Evolutionary conservation across 2,888 invertebrate species (phyloP).

Genomic region (Drosophila infuscata): DNA sequence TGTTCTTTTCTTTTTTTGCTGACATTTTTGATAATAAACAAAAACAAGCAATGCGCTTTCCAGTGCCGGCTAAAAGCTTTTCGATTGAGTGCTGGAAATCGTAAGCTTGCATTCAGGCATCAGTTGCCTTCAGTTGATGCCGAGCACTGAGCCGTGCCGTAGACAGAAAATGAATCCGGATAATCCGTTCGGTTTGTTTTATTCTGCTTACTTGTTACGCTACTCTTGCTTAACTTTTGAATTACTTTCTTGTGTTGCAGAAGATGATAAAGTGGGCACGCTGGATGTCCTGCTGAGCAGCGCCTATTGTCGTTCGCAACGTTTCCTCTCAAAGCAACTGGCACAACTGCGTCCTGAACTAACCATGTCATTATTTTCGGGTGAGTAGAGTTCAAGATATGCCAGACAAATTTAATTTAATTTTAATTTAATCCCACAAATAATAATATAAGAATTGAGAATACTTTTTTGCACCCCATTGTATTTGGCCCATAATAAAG

Average conservation of each 20-base stretch:
- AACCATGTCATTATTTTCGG: slow-evolving; percentile 99
- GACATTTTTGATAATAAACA: slow-evolving; percentile 41
- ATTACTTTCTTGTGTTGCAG: slow-evolving; percentile 63
- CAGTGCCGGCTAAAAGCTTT: slow-evolving; percentile 56
- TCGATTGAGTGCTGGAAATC: slow-evolving; percentile 48
- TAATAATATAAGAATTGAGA: background rate
- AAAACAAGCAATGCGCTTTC: slow-evolving; percentile 39
- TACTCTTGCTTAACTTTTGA: background rate
- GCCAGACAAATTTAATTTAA: background rate
- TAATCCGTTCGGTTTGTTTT: slow-evolving; percentile 16
- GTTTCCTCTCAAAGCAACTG: slow-evolving; percentile 95
- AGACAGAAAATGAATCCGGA: slow-evolving; percentile 25
- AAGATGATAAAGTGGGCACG: slow-evolving; percentile 87
- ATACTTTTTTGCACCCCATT: background rate
- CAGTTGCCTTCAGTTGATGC: slow-evolving; percentile 19
- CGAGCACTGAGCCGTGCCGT: slow-evolving; percentile 15
- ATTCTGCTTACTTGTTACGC: background rate
- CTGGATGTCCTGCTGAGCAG: slow-evolving; percentile 94
- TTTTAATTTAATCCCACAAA: background rate
- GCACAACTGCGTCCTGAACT: slow-evolving; percentile 98
- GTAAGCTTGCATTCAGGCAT: slow-evolving; percentile 1
- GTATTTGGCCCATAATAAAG: background rate
- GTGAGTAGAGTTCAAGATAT: slow-evolving; percentile 86
- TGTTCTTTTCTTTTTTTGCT: slow-evolving; percentile 6
- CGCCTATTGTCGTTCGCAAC: slow-evolving; percentile 96